Base-by-base conservation (phyloP, 2,797 vertebrate genomes). In the Liparis tanakae region DNA sequence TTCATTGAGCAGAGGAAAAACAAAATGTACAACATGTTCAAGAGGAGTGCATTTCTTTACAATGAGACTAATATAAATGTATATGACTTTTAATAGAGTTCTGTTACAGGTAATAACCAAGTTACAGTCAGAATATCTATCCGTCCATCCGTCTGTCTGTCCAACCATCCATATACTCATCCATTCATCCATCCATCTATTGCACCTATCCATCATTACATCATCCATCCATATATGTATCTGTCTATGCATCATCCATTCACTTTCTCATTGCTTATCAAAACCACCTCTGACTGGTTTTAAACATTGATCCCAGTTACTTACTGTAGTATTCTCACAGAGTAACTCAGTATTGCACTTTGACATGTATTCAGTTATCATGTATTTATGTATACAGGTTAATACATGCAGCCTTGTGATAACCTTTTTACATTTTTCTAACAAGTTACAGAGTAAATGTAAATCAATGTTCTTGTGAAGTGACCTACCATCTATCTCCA, bases 11-110 rank as follows among this genome's bases (percentile, higher is more conserved):
- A 72, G 64, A 67, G 14, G 36, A 86, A 79, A 65, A 71, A 81
- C 74, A 85, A 78, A 80, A 85, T 85, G 67, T 84, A 89, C 84
- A 88, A 54, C 75, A 87, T 83, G 65, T 81, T 81, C 54, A 78
- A 72, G 18, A 78, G 44, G 66, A 80, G 20, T 41, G 36, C 50
- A 18, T 67, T 61, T 80, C 20, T 72, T 39, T 66, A 69, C 64
- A 81, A 17, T 46, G 18, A 70, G 37, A 74, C 18, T 51, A 25
- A 65, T 64, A 67, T 51, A 15, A 34, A 80, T 74, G 59, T 53
- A 37, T 55, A 41, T 77, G 51, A 79, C 22, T 60, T 67, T 55
- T 51, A 54, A 60, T 17, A 50, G 9, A 59, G 59, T 17, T 81
- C 55, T 79, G 64, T 77, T 82, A 53, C 56, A 76, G 72, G 54